These are phyloP conservation scores for Cryptus viduatorius DNA, from an alignment of 2,888 invertebrate species.

Conservation along the genomic window DNA sequence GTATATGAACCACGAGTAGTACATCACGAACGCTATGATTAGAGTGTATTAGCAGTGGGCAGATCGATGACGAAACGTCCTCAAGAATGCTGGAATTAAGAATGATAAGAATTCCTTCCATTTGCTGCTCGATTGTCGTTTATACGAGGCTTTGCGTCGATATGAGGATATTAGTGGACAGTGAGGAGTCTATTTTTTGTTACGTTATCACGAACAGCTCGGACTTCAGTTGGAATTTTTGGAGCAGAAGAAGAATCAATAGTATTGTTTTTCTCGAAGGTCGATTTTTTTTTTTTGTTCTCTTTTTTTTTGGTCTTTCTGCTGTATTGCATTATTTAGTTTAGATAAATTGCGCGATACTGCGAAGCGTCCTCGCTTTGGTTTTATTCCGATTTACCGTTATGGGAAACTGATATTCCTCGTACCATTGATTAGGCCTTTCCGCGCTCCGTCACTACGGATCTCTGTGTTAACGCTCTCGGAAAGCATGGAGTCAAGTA, in stretches of 20 bases:
- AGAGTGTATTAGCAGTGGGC: background rate
- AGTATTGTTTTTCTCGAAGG: background rate
- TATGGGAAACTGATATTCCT: slow-evolving; percentile 11
- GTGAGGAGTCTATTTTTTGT: background rate
- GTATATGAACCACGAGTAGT: slow-evolving; percentile 70
- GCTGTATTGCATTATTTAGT: background rate
- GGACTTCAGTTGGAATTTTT: background rate
- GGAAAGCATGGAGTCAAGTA: slow-evolving; percentile 25
- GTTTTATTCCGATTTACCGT: slow-evolving; percentile 44
- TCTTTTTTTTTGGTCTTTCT: background rate
- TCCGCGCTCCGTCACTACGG: background rate
- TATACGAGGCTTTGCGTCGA: no score
- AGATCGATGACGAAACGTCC: background rate
- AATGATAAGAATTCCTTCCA: background rate
- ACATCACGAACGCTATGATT: background rate
- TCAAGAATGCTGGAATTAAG: background rate
- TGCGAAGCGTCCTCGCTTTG: slow-evolving; percentile 14
- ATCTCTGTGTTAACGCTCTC: slow-evolving; percentile 11
- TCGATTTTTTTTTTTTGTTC: background rate
- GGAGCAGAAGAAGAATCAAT: background rate
- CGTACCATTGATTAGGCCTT: slow-evolving; percentile 27
- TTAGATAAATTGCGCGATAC: background rate
- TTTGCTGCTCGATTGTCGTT: background rate
- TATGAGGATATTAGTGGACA: background rate
- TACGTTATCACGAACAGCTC: background rate